A percentile compares a stretch with the other conserved stretches of the same genome.
Conservation (phyloP, 2,797 vertebrate species). For the Thalassophryne amazonica region DNA sequence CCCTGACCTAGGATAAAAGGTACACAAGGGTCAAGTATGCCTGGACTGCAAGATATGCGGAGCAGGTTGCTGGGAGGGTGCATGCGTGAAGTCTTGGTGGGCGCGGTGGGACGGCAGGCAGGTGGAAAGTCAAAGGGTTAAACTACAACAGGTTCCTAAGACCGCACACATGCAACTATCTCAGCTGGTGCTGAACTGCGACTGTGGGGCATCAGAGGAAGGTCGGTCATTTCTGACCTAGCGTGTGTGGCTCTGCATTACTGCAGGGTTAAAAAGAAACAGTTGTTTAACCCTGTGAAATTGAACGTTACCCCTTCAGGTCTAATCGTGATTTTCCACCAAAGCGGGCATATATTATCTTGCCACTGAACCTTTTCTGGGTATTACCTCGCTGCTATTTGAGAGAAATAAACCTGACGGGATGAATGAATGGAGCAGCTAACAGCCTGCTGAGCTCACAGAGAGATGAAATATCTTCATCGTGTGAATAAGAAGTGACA, state of each 20-base stretch:
- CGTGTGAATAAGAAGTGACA: conserved; percentile 42
- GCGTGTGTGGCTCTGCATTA: conserved; percentile 12
- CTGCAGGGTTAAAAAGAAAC: conserved; percentile 44
- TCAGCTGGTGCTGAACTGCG: conserved; percentile 27
- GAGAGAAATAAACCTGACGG: not conserved
- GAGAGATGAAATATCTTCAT: conserved; percentile 50
- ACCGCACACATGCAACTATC: conserved; percentile 18
- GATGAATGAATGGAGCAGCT: conserved; percentile 1
- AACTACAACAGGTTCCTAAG: conserved; percentile 53
- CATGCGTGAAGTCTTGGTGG: conserved; percentile 13
- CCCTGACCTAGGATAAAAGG: conserved; percentile 40
- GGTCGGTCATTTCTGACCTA: conserved; percentile 1
- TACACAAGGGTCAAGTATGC: conserved; percentile 51
- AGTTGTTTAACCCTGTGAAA: conserved; percentile 35
- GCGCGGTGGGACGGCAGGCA: conserved; percentile 31
- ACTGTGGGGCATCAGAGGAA: conserved; percentile 28
- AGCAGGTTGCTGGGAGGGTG: conserved; percentile 40
- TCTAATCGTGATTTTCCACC: conserved; percentile 14
- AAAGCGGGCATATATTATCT: conserved; percentile 27
- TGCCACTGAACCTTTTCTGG: not conserved
- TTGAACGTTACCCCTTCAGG: conserved; percentile 14
- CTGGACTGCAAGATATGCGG: conserved; percentile 47
- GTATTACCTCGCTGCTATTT: too few species aligned
- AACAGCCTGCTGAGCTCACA: conserved; percentile 22
- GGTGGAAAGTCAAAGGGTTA: conserved; percentile 62